Conservation (phyloP, 2,888 invertebrate genomes). For the Ochropleura plecta region DNA sequence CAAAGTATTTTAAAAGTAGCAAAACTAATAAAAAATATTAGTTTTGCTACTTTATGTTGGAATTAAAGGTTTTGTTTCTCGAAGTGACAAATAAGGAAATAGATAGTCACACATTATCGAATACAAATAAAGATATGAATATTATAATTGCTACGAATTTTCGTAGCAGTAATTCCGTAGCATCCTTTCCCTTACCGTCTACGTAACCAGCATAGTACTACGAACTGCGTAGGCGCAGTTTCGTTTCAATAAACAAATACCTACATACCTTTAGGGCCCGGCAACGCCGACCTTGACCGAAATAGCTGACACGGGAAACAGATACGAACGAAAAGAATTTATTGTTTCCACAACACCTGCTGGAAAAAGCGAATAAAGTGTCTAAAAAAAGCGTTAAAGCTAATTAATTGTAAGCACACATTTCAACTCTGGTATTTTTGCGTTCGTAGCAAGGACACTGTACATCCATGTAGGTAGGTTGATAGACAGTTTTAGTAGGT, state of each 20-base stretch:
- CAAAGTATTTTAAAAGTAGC: background rate
- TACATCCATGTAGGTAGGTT: background rate
- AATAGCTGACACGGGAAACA: slow-evolving; percentile 60
- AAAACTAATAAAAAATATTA: background rate
- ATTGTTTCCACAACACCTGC: slow-evolving; percentile 51
- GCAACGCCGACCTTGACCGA: slow-evolving; percentile 54
- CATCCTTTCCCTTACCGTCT: background rate
- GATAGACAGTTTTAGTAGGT: background rate
- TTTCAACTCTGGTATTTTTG: slow-evolving; percentile 2
- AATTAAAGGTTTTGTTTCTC: background rate
- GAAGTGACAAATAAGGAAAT: background rate
- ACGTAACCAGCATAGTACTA: slow-evolving; percentile 5
- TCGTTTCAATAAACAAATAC: slow-evolving; percentile 12
- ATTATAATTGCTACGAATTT: slow-evolving; percentile 2
- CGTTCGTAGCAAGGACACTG: no score
- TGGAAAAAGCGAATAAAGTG: slow-evolving; percentile 20
- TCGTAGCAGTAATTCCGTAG: slow-evolving; percentile 38
- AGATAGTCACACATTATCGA: no score
- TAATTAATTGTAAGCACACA: slow-evolving; percentile 29
- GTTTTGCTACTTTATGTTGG: background rate
- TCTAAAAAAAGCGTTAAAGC: slow-evolving; percentile 34
- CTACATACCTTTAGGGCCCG: slow-evolving; percentile 36
- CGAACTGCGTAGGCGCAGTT: background rate
- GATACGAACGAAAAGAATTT: slow-evolving; percentile 49
- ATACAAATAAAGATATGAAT: no score